Conservation (phyloP, 2,797 vertebrate genomes). For the Philypnodon macrostomus region DNA sequence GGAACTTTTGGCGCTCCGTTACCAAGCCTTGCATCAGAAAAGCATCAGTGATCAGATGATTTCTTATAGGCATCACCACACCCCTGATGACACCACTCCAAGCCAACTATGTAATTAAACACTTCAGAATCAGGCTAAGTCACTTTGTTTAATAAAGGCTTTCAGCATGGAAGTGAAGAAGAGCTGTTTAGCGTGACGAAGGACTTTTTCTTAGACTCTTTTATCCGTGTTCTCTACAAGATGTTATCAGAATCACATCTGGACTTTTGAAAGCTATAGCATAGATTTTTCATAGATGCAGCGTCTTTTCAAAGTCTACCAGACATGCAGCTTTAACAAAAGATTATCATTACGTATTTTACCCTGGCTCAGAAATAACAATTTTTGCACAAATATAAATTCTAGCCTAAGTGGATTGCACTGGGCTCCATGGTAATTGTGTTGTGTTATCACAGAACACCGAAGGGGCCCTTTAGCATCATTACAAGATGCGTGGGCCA, state of each 20-base stretch:
- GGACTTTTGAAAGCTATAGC: no score
- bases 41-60: conserved; percentile 5
- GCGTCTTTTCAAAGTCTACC: no score
- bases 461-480: neutral
- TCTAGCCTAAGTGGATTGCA: conserved; percentile 2
- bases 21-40: conserved; percentile 3
- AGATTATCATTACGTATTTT: neutral
- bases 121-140: neutral
- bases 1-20: neutral
- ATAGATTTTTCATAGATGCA: no score
- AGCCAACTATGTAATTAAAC: conserved; percentile 4
- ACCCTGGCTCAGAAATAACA: neutral
- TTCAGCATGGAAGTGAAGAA: conserved; percentile 1
- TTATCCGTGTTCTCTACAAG: neutral
- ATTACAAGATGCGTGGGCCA: conserved; percentile 2
- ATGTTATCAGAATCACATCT: neutral
- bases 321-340: neutral
- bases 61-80: conserved; percentile 7
- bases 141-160: neutral
- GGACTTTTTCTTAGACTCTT: neutral
- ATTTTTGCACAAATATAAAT: neutral
- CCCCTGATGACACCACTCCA: conserved; percentile 9
- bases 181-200: neutral
- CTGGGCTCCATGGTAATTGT: neutral
- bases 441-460: neutral